phyloP scores from a whole-genome alignment of 2,113 vertebrate species.

The Arothron firmamentum region DNA sequence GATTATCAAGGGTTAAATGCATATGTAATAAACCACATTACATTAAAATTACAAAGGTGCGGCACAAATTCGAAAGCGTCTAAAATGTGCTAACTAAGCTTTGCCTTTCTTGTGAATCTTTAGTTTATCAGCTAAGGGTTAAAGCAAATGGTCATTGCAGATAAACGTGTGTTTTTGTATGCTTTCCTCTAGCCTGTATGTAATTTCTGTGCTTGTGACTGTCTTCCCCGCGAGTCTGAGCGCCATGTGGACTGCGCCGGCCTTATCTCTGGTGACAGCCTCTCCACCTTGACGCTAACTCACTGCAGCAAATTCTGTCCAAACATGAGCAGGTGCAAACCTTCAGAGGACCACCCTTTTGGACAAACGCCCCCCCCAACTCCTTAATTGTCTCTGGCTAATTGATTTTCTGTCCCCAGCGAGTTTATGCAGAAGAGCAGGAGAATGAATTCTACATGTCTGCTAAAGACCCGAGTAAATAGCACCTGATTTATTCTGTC shows the following conservation, averaged over 20 bases:
- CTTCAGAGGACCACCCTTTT: conserved; percentile 1
- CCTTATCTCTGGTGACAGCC: conserved; percentile 29
- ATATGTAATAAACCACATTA: too few relatives aligned
- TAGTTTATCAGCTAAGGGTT: not conserved
- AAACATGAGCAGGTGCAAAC: conserved; percentile 8
- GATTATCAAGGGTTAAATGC: not conserved
- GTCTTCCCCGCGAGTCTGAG: not conserved
- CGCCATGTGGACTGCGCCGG: conserved; percentile 8
- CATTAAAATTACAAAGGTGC: too few relatives aligned
- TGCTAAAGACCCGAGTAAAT: not conserved
- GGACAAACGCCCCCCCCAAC: not conserved
- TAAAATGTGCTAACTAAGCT: too few relatives aligned
- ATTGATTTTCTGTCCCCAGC: conserved; percentile 27
- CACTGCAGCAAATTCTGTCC: conserved; percentile 32
- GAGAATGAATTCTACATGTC: conserved; percentile 29
- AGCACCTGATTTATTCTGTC: not conserved
- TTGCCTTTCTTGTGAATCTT: too few relatives aligned
- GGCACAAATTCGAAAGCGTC: too few relatives aligned
- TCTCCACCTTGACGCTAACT: conserved; percentile 19
- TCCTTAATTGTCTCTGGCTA: conserved; percentile 4
- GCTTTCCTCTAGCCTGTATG: not conserved
- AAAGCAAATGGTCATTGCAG: not conserved
- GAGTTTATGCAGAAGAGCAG: conserved; percentile 22
- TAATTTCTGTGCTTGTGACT: not conserved
- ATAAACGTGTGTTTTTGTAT: not conserved